Base-by-base conservation (phyloP, 2,797 vertebrate species). In the Poeciliopsis presidionis region DNA sequence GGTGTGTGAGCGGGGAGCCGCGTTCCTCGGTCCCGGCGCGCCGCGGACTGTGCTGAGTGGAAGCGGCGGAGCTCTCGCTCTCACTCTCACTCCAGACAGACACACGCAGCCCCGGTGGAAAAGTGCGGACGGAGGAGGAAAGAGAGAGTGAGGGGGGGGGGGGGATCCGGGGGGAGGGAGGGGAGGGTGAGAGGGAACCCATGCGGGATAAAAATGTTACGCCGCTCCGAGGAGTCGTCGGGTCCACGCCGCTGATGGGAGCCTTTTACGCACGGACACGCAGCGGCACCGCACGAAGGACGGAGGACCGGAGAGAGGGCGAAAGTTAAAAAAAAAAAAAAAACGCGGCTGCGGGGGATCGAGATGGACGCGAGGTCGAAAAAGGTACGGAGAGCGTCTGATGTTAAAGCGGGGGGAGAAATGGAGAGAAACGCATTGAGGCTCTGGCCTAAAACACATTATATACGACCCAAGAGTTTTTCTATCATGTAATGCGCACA, bases 251-350 rank as follows among this genome's bases (percentile, higher is more conserved):
- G 86, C 82, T 71, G 67, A 81, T 85, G 82, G 87, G 88, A 89
- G 86, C 82, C 76, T 77, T 88, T 85, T 87, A 88, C 91, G 89
- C 91, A 81, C 91, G 81, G 86, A 28, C 76, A 13, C 33, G 45
- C 83, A 43, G 84, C 80, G 6, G 85, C 91, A 90, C 84, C 85
- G 92, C 86, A 76, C 90, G 93, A 94, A 93, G 93, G 91, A 92
- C 90, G 25, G 80, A 75, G 84, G 81, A 76, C 8, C 28, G 2
- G 11, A 79, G 75, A 65, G 33, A 74, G 82, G 80, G 87, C 84
- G 87, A 88, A 88, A 93, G 92, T 92, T 95, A 69, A 33, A 33
- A 33, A 33, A 2, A 69, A 33, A 33, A 33, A 33, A 33, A 33
- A 33, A 84, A 79, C 78, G 88, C 85, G 69, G 81, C 51, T 47